phyloP scores from a whole-genome alignment of 23 tunicate genomes.

The Ascidia mentula region DNA sequence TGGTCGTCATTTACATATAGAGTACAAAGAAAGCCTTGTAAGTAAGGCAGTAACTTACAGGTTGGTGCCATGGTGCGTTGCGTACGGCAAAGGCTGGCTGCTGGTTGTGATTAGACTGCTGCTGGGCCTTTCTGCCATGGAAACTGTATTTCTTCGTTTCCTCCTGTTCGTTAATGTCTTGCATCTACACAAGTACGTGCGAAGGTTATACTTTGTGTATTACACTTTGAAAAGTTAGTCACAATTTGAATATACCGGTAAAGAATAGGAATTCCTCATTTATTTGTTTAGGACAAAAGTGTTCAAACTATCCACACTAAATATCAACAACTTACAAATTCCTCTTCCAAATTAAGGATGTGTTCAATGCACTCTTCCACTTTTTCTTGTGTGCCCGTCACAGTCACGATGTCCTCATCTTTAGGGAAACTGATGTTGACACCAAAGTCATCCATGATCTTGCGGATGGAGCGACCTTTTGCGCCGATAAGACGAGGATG shows the following conservation, averaged over 20 bases:
- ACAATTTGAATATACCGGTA: too few species aligned
- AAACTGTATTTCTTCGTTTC: conserved; percentile 61
- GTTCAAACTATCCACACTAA: too few species aligned
- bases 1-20: neutral
- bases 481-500: conserved; percentile 97
- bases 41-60: conserved; percentile 35
- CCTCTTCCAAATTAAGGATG: conserved; percentile 96
- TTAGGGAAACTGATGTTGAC: conserved; percentile 92
- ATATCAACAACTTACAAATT: conserved; percentile 63
- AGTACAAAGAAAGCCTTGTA: neutral
- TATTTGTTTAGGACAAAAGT: too few species aligned
- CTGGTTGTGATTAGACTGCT: neutral
- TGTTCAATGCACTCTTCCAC: conserved; percentile 99
- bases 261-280: too few species aligned
- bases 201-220: too few species aligned
- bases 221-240: neutral
- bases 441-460: conserved; percentile 93
- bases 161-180: conserved; percentile 88
- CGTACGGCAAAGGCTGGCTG: conserved; percentile 62
- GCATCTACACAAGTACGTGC: conserved; percentile 68
- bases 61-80: conserved; percentile 93
- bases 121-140: neutral
- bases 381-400: conserved; percentile 88
- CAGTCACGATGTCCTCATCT: conserved; percentile 89
- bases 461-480: conserved; percentile 87